Evolutionary conservation across 2,888 invertebrate species (phyloP), one percentile per base, ranked within the genome.

Genomic region (Thalpophila matura): DNA sequence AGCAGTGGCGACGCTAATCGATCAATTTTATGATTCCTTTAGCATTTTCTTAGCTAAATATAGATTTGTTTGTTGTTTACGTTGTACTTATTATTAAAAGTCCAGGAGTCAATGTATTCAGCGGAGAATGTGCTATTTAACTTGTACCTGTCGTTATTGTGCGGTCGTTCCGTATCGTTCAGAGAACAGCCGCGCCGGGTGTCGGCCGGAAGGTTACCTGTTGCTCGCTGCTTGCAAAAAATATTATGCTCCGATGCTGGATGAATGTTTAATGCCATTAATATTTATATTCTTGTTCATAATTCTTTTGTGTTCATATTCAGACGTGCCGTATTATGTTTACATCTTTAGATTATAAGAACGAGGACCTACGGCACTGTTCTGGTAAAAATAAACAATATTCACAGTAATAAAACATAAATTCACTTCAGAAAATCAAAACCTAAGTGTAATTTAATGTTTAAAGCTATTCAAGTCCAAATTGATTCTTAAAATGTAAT

Each of bases 181-280:
- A 60, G 68, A 54, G 64, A n/a, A n/a, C n/a, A n/a, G n/a, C n/a
- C 65, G 66, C 77, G 72, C 54, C 61, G 76, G 77, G 72, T 72
- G 79, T 67, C 69, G 54, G 22, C 59, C 67, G 66, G 42, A 54
- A 54, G 56, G 68, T 74, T 83, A 85, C 85, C 85, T 85, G 84
- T 79, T 78, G 70, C 74, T 66, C 65, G 65, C 58, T 67, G 66
- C 68, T 67, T 68, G 81, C 78, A 79, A 84, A 85, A 85, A 85
- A 85, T 79, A 74, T n/a, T 59, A 56, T 69, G 57, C 47, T 61
- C 57, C 72, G 67, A 73, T 73, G 72, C 55, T 67, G 67, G 72
- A 64, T 77, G 77, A 77, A 73, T 74, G 55, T 70, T 64, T 65
- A 74, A 62, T 66, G 35, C 38, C 57, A 71, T 75, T 67, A 77